Base-by-base conservation (phyloP, 2,888 invertebrate genomes). In the Dasysyrphus tricinctus region DNA sequence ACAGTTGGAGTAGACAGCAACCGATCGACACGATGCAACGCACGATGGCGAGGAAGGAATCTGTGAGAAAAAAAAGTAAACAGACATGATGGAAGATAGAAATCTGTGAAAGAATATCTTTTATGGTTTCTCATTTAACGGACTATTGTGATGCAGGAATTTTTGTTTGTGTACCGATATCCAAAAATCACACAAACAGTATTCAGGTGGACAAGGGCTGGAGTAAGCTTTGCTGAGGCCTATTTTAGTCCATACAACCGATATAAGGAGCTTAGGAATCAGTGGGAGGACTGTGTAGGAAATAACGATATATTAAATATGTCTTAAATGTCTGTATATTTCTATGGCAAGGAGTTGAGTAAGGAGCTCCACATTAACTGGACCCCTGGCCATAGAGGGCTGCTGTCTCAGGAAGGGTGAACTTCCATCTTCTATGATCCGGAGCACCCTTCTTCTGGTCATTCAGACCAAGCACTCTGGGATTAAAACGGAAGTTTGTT, bases 51-150 rank as follows among this genome's bases (percentile, higher is more conserved):
- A 39, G 4, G 6, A 34, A 47, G 65, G 75, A 76, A 67, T 76
- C 84, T 80, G 75, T 77, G 76, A 77, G 77, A 24, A 69, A 51
- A 39, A 61, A 14, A 61, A 39, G 61, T 61, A 61, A 69, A 39
- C 67, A 54, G 54, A 54, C 72, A 47, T 59, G 37, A 39, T 65
- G 16, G 24, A 69, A 77, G 76, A 77, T 80, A 80, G 73, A 80
- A 72, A 85, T 85, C 80, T 72, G 37, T 32, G 32, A 59, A 57
- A 65, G 70, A 72, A 47, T 76, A 51, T 76, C 34, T 44, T 80
- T 80, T 85, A 85, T 77, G 86, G 86, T 74, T 44, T 75, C 86
- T 75, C 74, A 75, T 86, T 86, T 86, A 86, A 78, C 86, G 75
- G 74, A 37, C 69, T 44, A 78, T 78, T 75, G 74, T 81, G 42